Base-by-base conservation (phyloP, 35 echinoderm and acorn worm species). In the Acanthaster planci region DNA sequence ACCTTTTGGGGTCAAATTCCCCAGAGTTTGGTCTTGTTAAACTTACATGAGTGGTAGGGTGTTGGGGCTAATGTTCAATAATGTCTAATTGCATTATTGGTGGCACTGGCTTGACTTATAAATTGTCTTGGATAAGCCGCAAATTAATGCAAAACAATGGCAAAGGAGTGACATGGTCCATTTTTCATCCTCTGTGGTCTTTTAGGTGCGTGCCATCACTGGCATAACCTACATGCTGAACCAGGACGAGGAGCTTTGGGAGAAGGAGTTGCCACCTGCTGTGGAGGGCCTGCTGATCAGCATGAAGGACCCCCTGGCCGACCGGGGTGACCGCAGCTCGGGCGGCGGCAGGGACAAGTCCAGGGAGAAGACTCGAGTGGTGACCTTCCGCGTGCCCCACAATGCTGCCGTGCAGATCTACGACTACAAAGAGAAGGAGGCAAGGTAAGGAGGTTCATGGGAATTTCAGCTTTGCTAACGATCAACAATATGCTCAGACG, bases 371-470 rank as follows among this genome's bases (percentile, higher is more conserved):
- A 93, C 95, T 0, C 79, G 86, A 19, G 92, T 99, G 1, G 83
- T 99, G 0, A 84, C 88, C 8, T 92, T 94, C 85, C 81, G 92
- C 31, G 92, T 99, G 18, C 96, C 96, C 39, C 96, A 94, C 51
- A 93, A 93, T 76, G 91, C 95, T 58, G 91, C 92, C 0, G 88
- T 98, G 5, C 95, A 98, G 82, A 98, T 98, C 38, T 98, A 98
- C 86, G 95, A 98, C 80, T 98, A 98, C 78, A 98, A 98, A 54
- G 95, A 97, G 56, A 98, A 98, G 95, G 93, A 98, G 83, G 93
- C 93, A 7, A 95, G 93, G 93, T 95, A 52, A 76, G 95, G 78
- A 36, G 77, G 30, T 10, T 10, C n/a, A n/a, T n/a, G n/a, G 42
- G 42, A 47, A 47, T 47, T 47, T 67, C n/a, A 35, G 60, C 18